Evolutionary conservation across 2,888 invertebrate genomes (phyloP).

Genomic region (Fragum sueziense): DNA sequence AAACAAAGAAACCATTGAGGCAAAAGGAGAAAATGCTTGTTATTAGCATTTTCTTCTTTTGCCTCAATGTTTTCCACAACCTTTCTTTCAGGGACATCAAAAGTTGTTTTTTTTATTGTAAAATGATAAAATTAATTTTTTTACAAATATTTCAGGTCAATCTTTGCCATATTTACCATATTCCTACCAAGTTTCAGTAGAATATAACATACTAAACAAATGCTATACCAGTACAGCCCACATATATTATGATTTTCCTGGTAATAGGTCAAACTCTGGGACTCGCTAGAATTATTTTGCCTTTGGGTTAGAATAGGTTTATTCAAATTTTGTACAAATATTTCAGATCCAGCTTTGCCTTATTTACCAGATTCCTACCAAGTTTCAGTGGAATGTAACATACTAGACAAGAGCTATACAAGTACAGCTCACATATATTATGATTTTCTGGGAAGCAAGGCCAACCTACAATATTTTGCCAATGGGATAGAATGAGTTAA

Average conservation of each 20-base stretch:
- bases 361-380: constrained; percentile 43
- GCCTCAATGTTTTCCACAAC: too few species aligned
- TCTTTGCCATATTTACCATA: constrained; percentile 28
- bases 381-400: constrained; percentile 52
- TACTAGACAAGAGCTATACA: constrained; percentile 54
- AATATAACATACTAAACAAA: constrained; percentile 55
- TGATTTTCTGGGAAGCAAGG: constrained; percentile 56
- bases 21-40: too few species aligned
- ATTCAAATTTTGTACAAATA: too few species aligned
- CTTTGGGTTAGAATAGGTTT: constrained; percentile 40
- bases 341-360: constrained; percentile 26
- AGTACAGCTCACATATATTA: constrained; percentile 39
- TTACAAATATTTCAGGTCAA: constrained; percentile 32
- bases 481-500: constrained; percentile 45
- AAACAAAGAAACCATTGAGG: too few species aligned
- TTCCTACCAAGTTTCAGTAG: constrained; percentile 51
- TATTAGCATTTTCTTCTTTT: too few species aligned
- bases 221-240: constrained; percentile 42
- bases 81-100: too few species aligned
- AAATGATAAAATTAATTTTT: too few species aligned
- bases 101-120: too few species aligned
- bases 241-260: constrained; percentile 50
- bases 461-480: constrained; percentile 34
- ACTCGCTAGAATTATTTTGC: constrained; percentile 33
- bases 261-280: constrained; percentile 58